Evolutionary conservation across 2,888 invertebrate genomes (phyloP).

Genomic region (Plebejus melissa): DNA sequence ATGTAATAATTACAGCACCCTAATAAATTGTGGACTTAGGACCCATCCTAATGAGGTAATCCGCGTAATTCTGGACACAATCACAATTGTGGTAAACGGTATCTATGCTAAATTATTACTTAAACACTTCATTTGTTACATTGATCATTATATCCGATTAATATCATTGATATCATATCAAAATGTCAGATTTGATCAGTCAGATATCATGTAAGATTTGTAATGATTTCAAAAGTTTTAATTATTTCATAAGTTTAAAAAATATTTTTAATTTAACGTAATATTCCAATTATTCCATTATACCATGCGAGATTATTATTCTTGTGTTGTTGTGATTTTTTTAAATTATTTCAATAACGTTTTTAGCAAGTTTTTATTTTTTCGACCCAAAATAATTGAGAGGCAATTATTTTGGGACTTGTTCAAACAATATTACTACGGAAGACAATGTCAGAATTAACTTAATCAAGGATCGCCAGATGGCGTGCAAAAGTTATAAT

Average conservation of each 20-base stretch:
- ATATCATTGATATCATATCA: too few relatives aligned
- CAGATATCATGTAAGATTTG: too few relatives aligned
- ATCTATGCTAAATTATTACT: slow-evolving; percentile 26
- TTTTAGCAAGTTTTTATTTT: background rate
- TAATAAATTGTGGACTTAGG: slow-evolving; percentile 40
- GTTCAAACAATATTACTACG: slow-evolving; percentile 12
- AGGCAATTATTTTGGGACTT: background rate
- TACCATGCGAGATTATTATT: too few relatives aligned
- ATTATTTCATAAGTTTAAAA: too few relatives aligned
- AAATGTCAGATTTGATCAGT: too few relatives aligned
- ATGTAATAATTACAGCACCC: slow-evolving; percentile 28
- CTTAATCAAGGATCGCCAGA: slow-evolving; percentile 61
- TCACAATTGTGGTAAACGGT: slow-evolving; percentile 24
- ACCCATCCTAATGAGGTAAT: slow-evolving; percentile 43
- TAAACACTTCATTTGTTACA: background rate
- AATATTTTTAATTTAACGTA: too few relatives aligned
- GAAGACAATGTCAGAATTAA: slow-evolving; percentile 22
- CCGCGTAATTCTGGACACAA: slow-evolving; percentile 36
- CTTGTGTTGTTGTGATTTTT: too few relatives aligned
- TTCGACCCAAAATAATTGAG: background rate
- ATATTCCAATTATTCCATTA: too few relatives aligned
- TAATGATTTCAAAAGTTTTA: too few relatives aligned
- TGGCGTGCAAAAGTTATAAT: slow-evolving; percentile 59
- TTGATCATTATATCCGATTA: background rate
- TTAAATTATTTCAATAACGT: too few relatives aligned